Evolutionary conservation across 2,113 vertebrate genomes (phyloP).

Genomic region (Phodopus roborovskii): DNA sequence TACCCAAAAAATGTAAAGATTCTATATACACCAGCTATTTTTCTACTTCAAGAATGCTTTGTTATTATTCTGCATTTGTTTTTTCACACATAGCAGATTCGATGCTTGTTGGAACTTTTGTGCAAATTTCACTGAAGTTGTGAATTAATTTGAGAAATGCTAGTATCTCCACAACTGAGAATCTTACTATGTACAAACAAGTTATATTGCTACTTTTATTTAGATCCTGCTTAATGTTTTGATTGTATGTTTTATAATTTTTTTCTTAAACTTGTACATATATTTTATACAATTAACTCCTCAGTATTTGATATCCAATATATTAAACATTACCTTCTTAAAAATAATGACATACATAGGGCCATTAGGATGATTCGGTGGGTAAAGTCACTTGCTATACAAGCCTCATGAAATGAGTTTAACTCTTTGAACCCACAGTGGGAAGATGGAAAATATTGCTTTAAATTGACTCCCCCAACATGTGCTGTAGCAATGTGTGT

Average conservation of each 20-base stretch:
- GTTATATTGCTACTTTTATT: background rate
- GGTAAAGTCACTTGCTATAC: background rate
- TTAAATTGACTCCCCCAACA: background rate
- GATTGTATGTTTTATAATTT: background rate
- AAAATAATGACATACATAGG: background rate
- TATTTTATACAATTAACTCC: background rate
- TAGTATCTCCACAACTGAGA: background rate
- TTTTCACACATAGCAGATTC: constrained; percentile 16
- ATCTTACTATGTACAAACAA: background rate
- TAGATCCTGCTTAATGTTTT: background rate
- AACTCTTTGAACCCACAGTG: background rate
- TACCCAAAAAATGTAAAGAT: background rate
- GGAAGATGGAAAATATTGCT: background rate
- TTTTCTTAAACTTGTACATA: background rate
- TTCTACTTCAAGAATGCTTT: constrained; percentile 41
- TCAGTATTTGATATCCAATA: background rate
- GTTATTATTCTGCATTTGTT: constrained; percentile 1
- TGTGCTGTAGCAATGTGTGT: background rate
- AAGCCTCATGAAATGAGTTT: background rate
- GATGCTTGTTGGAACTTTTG: constrained; percentile 42
- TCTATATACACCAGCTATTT: background rate
- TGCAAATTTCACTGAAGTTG: constrained; percentile 21
- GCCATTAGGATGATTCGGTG: background rate
- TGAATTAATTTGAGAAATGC: background rate
- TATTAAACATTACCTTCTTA: background rate